Evolutionary conservation across 2,113 vertebrate species (phyloP), one percentile per base, ranked within the genome.

Genomic region (Anser brachyrhynchus): DNA sequence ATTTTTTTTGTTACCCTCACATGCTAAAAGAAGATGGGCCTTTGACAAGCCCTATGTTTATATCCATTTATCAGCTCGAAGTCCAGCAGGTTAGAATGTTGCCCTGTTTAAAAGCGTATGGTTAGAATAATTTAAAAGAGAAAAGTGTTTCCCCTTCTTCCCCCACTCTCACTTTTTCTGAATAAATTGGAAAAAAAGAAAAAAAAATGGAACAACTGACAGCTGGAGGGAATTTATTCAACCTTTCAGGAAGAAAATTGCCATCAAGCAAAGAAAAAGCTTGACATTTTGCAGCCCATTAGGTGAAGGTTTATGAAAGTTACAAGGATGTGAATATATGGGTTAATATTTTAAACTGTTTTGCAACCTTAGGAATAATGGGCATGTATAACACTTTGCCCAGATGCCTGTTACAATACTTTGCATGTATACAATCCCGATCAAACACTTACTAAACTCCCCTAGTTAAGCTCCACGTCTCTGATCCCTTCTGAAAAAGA

Each of bases 401-500:
- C 41, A 35, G 41, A 67, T 66, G 39, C 33, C 49, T 92, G 41
- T 69, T 84, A 3, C 57, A 96, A 74, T 54, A 75, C 44, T 89
- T 86, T 49, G 13, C 26, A 12, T 51, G 52, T 79, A 82, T 54
- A 84, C 86, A 84, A n/a, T 46, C 35, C 28, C 6, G 5, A 84
- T 72, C 10, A 3, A 90, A 65, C 57, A 78, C 51, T 84, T 84
- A 59, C 33, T 94, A 79, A 94, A 94, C 67, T 90, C 41, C 20
- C 71, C 26, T 43, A 46, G 72, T 59, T 77, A 92, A 90, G 46
- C 72, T 79, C 59, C 41, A 8, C 8, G 1, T 64, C 41, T 86
- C 75, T 92, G 85, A 93, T 96, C 69, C 55, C 61, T 90, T 80
- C 85, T 88, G 64, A 85, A 80, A 95, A 90, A 90, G n/a, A 69